phyloP scores from a whole-genome alignment of 1,140 invertebrate species.

The Nephotettix cincticeps region DNA sequence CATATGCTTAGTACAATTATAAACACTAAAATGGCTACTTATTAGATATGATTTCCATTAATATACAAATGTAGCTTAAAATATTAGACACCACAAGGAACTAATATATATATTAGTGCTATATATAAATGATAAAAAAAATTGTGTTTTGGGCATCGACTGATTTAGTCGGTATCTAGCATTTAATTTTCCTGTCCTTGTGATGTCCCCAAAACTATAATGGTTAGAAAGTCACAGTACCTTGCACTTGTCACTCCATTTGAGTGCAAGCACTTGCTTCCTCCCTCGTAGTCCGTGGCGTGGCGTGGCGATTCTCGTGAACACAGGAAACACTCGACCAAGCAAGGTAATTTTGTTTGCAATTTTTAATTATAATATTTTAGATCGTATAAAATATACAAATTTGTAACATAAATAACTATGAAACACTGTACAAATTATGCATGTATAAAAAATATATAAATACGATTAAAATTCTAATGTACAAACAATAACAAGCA shows the following conservation, averaged over 20 bases:
- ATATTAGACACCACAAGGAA: neutral
- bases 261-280: constrained; percentile 54
- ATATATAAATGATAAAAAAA: neutral
- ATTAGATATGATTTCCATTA: neutral
- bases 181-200: constrained; percentile 9
- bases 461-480: constrained; percentile 20
- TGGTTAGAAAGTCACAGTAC: constrained; percentile 49
- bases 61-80: too few species aligned
- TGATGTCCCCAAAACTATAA: constrained; percentile 11
- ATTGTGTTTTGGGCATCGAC: neutral
- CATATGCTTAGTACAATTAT: neutral
- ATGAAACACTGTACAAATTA: constrained; percentile 32
- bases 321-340: constrained; percentile 52
- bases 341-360: constrained; percentile 33
- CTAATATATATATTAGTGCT: neutral
- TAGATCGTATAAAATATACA: constrained; percentile 30
- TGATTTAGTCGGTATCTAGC: neutral
- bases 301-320: constrained; percentile 50
- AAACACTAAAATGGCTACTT: neutral
- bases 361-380: constrained; percentile 25
- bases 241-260: constrained; percentile 61
- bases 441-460: constrained; percentile 21
- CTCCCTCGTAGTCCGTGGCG: constrained; percentile 50
- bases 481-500: constrained; percentile 10
- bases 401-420: constrained; percentile 23